These are phyloP conservation scores for Mastigias papua DNA, from an alignment of 30 jellyfish, hydroid and myxozoan genomes.

Conservation along the genomic window DNA sequence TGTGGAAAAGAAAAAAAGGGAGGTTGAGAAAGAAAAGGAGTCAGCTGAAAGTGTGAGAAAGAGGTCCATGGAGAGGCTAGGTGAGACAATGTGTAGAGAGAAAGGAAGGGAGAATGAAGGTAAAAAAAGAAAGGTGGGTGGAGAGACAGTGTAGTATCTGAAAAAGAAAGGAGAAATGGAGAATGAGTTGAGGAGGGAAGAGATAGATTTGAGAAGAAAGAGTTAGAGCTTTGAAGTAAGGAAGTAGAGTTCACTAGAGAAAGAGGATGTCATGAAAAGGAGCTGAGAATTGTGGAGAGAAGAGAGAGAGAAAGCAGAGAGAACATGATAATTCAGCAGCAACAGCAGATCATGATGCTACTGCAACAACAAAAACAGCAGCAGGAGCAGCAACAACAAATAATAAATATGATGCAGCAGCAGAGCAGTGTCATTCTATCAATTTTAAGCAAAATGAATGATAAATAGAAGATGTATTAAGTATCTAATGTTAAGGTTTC, in stretches of 20 bases:
- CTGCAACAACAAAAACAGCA: neutral
- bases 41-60: slow-evolving; percentile 21
- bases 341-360: neutral
- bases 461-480: neutral
- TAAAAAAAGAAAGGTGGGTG: neutral
- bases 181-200: neutral
- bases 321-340: neutral
- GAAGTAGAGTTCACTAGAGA: neutral
- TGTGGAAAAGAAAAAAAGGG: neutral
- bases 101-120: neutral
- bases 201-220: neutral
- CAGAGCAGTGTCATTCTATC: neutral
- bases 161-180: neutral
- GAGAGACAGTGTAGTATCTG: neutral
- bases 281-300: neutral
- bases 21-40: slow-evolving; percentile 15
- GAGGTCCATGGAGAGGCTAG: slow-evolving; percentile 1
- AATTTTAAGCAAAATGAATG: neutral
- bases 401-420: neutral
- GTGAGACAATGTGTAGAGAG: slow-evolving; percentile 1
- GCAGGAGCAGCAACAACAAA: neutral
- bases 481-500: neutral
- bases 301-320: slow-evolving; percentile 3
- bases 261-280: neutral
- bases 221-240: neutral